phyloP scores from a whole-genome alignment of 1,140 invertebrate species.

The Meloidogyne floridensis region DNA sequence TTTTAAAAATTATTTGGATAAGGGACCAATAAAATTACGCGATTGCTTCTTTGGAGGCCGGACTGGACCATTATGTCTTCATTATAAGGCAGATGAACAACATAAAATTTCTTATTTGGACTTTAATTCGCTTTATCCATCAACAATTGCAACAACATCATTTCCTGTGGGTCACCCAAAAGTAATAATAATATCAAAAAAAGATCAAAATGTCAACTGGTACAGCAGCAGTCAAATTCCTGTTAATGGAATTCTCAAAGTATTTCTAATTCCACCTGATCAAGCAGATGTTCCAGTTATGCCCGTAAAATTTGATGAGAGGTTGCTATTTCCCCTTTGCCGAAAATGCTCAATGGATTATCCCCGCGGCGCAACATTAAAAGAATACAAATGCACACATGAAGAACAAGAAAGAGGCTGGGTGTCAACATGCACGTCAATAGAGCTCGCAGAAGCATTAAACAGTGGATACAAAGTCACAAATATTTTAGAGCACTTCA shows the following conservation, averaged over 20 bases:
- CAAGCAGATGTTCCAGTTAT: too few relatives aligned
- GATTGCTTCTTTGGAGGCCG: constrained; percentile 18
- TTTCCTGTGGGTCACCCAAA: too few relatives aligned
- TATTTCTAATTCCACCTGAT: too few relatives aligned
- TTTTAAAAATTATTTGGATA: background rate
- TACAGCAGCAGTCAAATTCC: too few relatives aligned
- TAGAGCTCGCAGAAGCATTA: constrained; percentile 22
- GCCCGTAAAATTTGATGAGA: too few relatives aligned
- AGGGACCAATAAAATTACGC: background rate
- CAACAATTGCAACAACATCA: constrained; percentile 5
- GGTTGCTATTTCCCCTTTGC: too few relatives aligned
- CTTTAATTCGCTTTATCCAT: background rate
- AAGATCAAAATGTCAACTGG: too few relatives aligned
- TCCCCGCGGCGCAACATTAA: too few relatives aligned
- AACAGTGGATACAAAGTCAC: background rate
- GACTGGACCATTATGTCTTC: constrained; percentile 9
- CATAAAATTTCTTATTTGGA: background rate
- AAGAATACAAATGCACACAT: too few relatives aligned
- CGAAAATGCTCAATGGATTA: too few relatives aligned
- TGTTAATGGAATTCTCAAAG: too few relatives aligned
- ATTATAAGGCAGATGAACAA: constrained; percentile 2
- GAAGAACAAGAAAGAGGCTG: background rate
- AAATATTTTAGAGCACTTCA: background rate
- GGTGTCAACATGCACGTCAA: background rate
- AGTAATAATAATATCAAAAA: too few relatives aligned